These are phyloP conservation scores for Hirtodrosophila histrioides DNA, from an alignment of 2,888 invertebrate species.

Conservation along the genomic window DNA sequence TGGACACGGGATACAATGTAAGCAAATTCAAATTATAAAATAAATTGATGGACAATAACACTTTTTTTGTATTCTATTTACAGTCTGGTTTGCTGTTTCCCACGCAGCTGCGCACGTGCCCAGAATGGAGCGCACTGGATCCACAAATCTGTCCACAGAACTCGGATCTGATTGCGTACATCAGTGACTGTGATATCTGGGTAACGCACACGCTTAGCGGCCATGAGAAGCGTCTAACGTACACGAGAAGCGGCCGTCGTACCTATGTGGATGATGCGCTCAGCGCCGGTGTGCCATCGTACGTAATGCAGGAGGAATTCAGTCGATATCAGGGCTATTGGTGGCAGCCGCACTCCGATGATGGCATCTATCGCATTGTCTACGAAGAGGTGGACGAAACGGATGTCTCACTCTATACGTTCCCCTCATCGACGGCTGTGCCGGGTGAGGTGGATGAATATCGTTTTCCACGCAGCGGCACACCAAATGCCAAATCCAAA, in stretches of 20 bases:
- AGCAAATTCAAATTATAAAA: slow-evolving; percentile 56
- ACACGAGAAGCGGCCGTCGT: slow-evolving; percentile 88
- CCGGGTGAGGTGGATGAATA: slow-evolving; percentile 93
- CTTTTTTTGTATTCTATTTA: neutral
- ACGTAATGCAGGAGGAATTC: slow-evolving; percentile 99
- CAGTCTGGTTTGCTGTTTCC: slow-evolving; percentile 87
- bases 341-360: slow-evolving; percentile 95
- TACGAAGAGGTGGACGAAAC: slow-evolving; percentile 95
- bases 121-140: slow-evolving; percentile 90
- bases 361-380: slow-evolving; percentile 91
- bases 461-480: slow-evolving; percentile 94
- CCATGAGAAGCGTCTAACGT: slow-evolving; percentile 89
- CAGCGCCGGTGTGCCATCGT: slow-evolving; percentile 98
- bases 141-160: slow-evolving; percentile 88
- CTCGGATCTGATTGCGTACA: slow-evolving; percentile 93
- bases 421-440: slow-evolving; percentile 92
- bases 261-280: slow-evolving; percentile 92
- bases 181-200: slow-evolving; percentile 96
- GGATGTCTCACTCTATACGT: slow-evolving; percentile 95
- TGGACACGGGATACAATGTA: slow-evolving; percentile 90
- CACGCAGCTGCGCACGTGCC: slow-evolving; percentile 87
- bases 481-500: slow-evolving; percentile 94
- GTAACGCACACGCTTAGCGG: slow-evolving; percentile 88
- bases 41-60: neutral
- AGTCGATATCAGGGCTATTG: slow-evolving; percentile 98